Percentiles rank a stretch among this genome's conserved stretches.
Conservation (phyloP, 2,888 invertebrate species). For the Calephelis perditalis region DNA sequence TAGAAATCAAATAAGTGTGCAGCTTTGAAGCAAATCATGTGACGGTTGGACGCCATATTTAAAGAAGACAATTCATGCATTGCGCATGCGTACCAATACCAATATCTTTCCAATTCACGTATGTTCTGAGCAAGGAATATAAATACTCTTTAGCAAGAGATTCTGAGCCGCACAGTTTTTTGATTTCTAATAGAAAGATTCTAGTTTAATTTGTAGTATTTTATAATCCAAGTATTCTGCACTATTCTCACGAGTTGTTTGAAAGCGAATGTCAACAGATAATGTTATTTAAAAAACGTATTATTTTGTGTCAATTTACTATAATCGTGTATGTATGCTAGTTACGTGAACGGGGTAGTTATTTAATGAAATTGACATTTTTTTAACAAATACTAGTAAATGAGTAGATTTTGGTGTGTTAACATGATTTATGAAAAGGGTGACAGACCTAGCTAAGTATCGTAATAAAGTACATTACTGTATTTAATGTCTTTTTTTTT, state of each 20-base stretch:
- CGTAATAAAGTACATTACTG: conserved; percentile 73
- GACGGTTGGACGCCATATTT: too few relatives aligned
- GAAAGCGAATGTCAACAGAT: background rate
- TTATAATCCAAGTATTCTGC: conserved; percentile 6
- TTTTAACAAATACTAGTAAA: conserved; percentile 61
- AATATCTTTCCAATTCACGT: too few relatives aligned
- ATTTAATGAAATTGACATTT: conserved; percentile 31
- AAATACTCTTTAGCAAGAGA: too few relatives aligned
- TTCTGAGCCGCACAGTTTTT: too few relatives aligned
- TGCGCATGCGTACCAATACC: too few relatives aligned
- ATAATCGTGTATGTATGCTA: conserved; percentile 13
- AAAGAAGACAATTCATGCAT: too few relatives aligned
- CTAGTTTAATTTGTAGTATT: background rate
- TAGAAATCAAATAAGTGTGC: too few relatives aligned
- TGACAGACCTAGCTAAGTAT: conserved; percentile 68
- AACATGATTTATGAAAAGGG: conserved; percentile 48
- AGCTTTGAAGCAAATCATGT: too few relatives aligned
- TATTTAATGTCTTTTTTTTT: conserved; percentile 40
- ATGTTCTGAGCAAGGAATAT: too few relatives aligned
- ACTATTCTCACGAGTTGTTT: conserved; percentile 5
- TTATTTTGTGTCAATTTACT: conserved; percentile 8
- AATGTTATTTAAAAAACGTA: background rate
- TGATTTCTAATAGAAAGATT: too few relatives aligned
- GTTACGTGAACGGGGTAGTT: conserved; percentile 13
- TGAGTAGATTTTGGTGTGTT: conserved; percentile 58